Evolutionary conservation across 1,140 invertebrate species (phyloP).

Genomic region (Metopolophium dirhodum): DNA sequence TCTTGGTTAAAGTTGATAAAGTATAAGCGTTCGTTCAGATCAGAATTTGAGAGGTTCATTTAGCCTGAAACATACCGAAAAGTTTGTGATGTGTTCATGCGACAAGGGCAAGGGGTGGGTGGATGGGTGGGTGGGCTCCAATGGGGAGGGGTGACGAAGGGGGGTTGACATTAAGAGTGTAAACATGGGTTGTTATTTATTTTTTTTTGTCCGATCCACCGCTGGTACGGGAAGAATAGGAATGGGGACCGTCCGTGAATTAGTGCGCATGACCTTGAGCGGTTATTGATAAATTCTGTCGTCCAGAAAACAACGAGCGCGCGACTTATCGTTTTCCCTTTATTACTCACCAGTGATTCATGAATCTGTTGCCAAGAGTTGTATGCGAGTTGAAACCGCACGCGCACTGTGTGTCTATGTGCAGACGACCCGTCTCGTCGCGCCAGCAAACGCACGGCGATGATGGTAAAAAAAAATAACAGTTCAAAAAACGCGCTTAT

Average conservation of each 20-base stretch:
- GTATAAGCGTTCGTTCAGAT: slow-evolving; percentile 50
- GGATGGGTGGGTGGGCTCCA: no score
- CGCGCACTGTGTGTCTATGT: not conserved
- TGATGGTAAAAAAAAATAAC: not conserved
- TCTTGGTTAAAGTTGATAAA: slow-evolving; percentile 56
- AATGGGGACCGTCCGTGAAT: not conserved
- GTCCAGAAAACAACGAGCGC: not conserved
- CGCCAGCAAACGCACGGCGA: not conserved
- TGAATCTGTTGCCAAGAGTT: not conserved
- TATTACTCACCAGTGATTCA: slow-evolving; percentile 37
- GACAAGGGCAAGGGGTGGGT: not conserved
- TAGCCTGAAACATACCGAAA: slow-evolving; percentile 50
- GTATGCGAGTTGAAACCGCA: not conserved
- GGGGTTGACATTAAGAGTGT: not conserved
- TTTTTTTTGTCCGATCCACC: not conserved
- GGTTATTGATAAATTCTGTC: slow-evolving; percentile 40
- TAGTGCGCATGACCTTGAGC: slow-evolving; percentile 54
- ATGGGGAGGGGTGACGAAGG: no score
- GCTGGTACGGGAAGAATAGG: not conserved
- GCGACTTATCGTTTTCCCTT: not conserved
- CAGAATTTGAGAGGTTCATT: slow-evolving; percentile 54
- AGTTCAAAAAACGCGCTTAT: not conserved
- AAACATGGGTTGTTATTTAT: not conserved
- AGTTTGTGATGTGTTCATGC: not conserved
- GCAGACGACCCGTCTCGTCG: not conserved